These are phyloP conservation scores for Formica aserva DNA, from an alignment of 2,888 invertebrate genomes.

Conservation along the genomic window DNA sequence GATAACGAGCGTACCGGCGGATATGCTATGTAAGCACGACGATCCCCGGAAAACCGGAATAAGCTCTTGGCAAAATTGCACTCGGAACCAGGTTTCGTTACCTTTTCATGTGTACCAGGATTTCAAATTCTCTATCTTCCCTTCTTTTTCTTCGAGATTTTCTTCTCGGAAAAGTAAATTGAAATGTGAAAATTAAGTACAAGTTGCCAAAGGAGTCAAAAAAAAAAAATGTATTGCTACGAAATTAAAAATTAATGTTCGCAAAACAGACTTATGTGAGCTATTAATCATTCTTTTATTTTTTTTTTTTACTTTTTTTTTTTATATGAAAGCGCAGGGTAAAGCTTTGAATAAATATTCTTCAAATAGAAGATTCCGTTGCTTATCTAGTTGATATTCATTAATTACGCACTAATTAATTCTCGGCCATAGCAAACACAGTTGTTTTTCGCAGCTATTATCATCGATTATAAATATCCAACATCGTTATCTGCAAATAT, in stretches of 20 bases:
- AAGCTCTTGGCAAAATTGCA: constrained; percentile 53
- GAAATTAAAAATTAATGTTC: neutral
- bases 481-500: constrained; percentile 17
- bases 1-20: constrained; percentile 57
- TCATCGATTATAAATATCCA: neutral
- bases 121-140: neutral
- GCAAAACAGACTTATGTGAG: neutral
- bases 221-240: neutral
- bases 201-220: neutral
- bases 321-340: neutral
- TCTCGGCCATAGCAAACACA: neutral
- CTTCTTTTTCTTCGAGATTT: neutral
- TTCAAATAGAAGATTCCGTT: neutral
- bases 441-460: constrained; percentile 8
- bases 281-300: neutral
- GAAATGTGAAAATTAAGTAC: neutral
- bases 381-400: neutral
- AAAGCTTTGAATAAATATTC: neutral
- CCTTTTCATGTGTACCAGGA: neutral
- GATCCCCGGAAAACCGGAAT: constrained; percentile 51
- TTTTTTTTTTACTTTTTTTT: neutral
- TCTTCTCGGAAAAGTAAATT: too few relatives aligned
- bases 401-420: constrained; percentile 33
- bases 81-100: neutral
- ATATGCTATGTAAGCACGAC: constrained; percentile 21